phyloP scores from a whole-genome alignment of 2,888 invertebrate species.

The Napeogenes sylphis region DNA sequence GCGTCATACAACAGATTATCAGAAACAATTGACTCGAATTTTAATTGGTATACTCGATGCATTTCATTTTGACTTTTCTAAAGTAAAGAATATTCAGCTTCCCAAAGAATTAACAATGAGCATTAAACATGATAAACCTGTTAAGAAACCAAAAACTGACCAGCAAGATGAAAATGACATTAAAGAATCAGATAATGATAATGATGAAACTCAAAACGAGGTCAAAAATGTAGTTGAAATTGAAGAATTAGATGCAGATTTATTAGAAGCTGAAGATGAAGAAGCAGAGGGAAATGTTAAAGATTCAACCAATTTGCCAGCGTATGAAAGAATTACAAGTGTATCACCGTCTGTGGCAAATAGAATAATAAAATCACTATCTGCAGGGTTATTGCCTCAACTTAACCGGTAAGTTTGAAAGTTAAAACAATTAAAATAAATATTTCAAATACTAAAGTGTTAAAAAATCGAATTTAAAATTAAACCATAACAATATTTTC shows the following conservation, averaged over 20 bases:
- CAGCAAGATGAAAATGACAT: conserved; percentile 30
- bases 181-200: conserved; percentile 25
- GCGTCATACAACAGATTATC: conserved; percentile 83
- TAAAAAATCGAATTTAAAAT: no score
- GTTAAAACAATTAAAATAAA: no score
- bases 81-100: conserved; percentile 65
- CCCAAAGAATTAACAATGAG: conserved; percentile 56
- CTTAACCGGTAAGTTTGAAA: conserved; percentile 79
- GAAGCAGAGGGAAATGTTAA: conserved; percentile 52
- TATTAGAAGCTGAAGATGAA: conserved; percentile 63
- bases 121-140: conserved; percentile 35
- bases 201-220: conserved; percentile 33
- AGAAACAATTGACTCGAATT: conserved; percentile 88
- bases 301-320: conserved; percentile 51
- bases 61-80: conserved; percentile 93
- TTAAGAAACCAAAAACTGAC: conserved; percentile 24
- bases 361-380: conserved; percentile 84
- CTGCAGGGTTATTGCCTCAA: conserved; percentile 86
- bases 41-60: conserved; percentile 89
- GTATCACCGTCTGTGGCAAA: conserved; percentile 85
- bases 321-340: conserved; percentile 68
- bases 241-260: conserved; percentile 52
- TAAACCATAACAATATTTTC: no score
- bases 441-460: no score
- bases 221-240: conserved; percentile 34